phyloP scores from a whole-genome alignment of 1,140 invertebrate genomes.

The Dufourea novaeangliae region DNA sequence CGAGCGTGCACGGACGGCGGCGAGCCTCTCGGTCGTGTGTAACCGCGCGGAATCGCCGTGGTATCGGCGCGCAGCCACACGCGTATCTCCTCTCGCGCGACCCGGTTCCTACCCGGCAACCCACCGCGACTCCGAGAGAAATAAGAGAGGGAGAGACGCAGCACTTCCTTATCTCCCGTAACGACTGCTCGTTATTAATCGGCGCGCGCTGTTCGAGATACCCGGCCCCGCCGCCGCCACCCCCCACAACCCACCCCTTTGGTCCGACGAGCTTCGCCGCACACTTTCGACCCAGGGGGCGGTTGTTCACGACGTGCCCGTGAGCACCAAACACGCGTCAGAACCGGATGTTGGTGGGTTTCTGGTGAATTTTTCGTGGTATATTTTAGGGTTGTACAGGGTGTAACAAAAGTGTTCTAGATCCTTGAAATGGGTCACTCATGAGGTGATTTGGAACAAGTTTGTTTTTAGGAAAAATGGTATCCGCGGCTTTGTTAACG shows the following conservation, averaged over 20 bases:
- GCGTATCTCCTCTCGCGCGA: slow-evolving; percentile 32
- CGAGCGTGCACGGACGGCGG: background rate
- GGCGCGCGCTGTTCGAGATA: slow-evolving; percentile 65
- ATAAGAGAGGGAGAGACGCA: slow-evolving; percentile 67
- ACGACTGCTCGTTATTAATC: slow-evolving; percentile 79
- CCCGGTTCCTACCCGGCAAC: slow-evolving; percentile 39
- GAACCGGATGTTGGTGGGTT: background rate
- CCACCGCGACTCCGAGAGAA: slow-evolving; percentile 58
- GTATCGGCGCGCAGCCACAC: slow-evolving; percentile 6
- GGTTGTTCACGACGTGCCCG: background rate
- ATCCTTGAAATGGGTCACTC: too few relatives aligned
- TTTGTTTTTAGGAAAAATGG: too few relatives aligned
- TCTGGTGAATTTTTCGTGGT: background rate
- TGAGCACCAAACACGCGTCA: background rate
- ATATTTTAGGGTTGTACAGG: too few relatives aligned
- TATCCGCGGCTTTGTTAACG: too few relatives aligned
- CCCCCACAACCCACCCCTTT: background rate
- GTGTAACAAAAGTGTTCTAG: too few relatives aligned
- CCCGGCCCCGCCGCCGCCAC: slow-evolving; percentile 1
- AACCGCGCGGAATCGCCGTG: slow-evolving; percentile 14
- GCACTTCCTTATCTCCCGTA: slow-evolving; percentile 73
- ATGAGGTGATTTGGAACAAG: too few relatives aligned
- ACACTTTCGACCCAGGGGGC: background rate
- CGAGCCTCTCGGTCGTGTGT: background rate
- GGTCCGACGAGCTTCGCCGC: slow-evolving; percentile 8